These are phyloP conservation scores for Pyrgilauda ruficollis DNA, from an alignment of 2,113 vertebrate species.

Conservation along the genomic window DNA sequence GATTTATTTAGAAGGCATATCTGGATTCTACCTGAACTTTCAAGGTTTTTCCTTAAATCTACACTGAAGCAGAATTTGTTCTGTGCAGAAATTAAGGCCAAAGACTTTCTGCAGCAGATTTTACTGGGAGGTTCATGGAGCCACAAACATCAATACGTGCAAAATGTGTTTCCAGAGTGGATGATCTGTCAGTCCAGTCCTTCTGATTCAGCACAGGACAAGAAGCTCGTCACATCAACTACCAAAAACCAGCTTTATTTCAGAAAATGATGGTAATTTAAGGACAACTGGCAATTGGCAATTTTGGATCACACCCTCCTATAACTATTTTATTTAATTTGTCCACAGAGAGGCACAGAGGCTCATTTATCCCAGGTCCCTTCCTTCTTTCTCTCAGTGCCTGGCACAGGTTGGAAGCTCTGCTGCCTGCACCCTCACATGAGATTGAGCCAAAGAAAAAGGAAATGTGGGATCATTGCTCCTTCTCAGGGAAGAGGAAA, in stretches of 20 bases:
- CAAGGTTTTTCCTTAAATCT: not conserved
- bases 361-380: not conserved
- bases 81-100: not conserved
- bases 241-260: not conserved
- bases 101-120: not conserved
- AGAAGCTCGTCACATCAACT: not conserved
- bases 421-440: not conserved
- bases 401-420: not conserved
- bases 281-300: not conserved
- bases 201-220: not conserved
- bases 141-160: not conserved
- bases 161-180: not conserved
- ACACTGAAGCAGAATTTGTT: not conserved
- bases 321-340: not conserved
- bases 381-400: not conserved
- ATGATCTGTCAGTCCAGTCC: not conserved
- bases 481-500: not conserved
- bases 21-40: not conserved
- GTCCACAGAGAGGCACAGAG: too few species aligned
- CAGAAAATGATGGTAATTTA: not conserved
- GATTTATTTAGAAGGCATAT: not conserved
- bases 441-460: not conserved
- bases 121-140: not conserved
- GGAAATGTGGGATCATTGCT: not conserved
- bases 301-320: not conserved